Percentiles rank a stretch among this genome's conserved stretches.
These are phyloP conservation scores for Lithobates sylvaticus DNA, from an alignment of 2,797 vertebrate genomes.

Conservation along the genomic window DNA sequence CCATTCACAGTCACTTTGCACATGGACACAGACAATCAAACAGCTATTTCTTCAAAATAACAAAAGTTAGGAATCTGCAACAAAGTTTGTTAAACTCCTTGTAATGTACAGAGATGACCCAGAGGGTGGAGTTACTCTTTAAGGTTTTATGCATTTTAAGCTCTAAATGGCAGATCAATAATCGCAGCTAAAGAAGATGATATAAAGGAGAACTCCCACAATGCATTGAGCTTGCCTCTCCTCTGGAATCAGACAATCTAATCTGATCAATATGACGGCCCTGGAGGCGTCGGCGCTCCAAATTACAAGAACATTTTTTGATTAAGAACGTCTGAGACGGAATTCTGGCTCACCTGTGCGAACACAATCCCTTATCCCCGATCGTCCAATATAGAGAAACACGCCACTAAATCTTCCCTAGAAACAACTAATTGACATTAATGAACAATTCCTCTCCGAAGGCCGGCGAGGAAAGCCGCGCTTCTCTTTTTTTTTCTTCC, in stretches of 20 bases:
- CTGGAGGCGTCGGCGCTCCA: not conserved
- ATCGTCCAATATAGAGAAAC: not conserved
- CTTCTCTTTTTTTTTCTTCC: not conserved
- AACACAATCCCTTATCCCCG: not conserved
- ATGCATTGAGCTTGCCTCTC: not conserved
- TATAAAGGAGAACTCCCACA: too few species aligned
- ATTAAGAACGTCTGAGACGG: not conserved
- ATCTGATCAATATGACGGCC: not conserved
- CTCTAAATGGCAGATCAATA: too few species aligned
- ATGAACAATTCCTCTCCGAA: constrained; percentile 27
- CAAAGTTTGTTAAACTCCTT: too few species aligned
- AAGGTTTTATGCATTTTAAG: too few species aligned
- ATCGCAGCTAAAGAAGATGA: too few species aligned
- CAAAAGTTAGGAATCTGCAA: too few species aligned
- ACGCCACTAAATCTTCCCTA: constrained; percentile 8
- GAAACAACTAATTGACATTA: constrained; percentile 47
- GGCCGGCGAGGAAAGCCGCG: not conserved
- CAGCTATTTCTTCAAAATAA: too few species aligned
- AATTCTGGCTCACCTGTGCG: constrained; percentile 26
- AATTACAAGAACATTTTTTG: not conserved
- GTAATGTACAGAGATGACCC: too few species aligned
- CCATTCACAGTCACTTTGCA: too few species aligned
- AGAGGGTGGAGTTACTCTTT: too few species aligned
- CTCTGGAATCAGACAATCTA: not conserved
- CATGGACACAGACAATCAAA: too few species aligned